Conservation (phyloP, 2,888 invertebrate genomes). For the Caenorhabditis becei region DNA sequence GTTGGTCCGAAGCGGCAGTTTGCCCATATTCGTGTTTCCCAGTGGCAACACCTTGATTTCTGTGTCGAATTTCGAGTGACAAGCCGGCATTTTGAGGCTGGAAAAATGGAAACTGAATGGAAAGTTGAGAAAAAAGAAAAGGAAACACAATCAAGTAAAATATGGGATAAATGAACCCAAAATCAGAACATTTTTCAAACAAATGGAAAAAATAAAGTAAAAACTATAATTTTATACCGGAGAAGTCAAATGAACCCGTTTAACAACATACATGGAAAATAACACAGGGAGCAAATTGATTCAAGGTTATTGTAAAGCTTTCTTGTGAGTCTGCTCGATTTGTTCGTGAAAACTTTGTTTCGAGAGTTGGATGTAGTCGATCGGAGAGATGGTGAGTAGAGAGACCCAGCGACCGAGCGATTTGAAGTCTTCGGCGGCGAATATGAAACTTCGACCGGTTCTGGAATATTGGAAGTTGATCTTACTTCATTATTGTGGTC, state of each 20-base stretch:
- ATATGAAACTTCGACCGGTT: conserved; percentile 72
- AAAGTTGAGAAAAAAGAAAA: background rate
- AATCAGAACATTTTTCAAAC: background rate
- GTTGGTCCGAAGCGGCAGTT: conserved; percentile 92
- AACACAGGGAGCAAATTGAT: background rate
- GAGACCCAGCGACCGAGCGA: conserved; percentile 80
- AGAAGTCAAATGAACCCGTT: background rate
- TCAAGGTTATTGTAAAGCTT: conserved; percentile 10
- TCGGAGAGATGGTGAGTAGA: conserved; percentile 77
- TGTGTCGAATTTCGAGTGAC: conserved; percentile 92
- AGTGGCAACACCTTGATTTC: conserved; percentile 84
- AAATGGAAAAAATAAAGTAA: background rate
- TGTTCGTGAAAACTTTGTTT: conserved; percentile 76
- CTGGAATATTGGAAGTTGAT: too few relatives aligned
- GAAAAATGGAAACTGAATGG: background rate
- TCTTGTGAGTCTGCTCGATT: conserved; percentile 64
- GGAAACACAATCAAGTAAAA: background rate
- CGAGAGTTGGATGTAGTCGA: conserved; percentile 80
- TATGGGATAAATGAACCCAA: background rate
- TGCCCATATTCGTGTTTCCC: conserved; percentile 91
- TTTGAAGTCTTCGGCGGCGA: conserved; percentile 76
- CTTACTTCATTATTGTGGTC: too few relatives aligned
- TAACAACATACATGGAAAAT: background rate
- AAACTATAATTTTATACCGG: background rate
- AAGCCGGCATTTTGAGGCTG: conserved; percentile 87